Percentiles rank a stretch among this genome's conserved stretches.
These are phyloP conservation scores for Amphipoea lucens DNA, from an alignment of 2,888 invertebrate genomes.

Conservation along the genomic window DNA sequence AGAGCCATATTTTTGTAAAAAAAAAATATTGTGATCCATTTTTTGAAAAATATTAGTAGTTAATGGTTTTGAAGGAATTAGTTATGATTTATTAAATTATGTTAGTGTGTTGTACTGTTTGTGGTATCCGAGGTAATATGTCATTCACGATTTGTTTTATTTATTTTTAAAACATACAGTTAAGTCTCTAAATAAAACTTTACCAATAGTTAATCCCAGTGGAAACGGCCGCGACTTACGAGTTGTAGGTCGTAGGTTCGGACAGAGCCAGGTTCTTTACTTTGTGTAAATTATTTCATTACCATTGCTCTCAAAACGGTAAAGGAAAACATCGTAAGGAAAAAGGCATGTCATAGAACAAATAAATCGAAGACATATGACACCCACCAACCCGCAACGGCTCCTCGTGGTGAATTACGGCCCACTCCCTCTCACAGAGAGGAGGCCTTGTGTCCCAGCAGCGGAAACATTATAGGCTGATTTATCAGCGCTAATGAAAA, in stretches of 20 bases:
- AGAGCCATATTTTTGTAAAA: neutral
- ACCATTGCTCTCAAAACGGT: neutral
- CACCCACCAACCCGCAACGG: no score
- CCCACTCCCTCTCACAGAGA: no score
- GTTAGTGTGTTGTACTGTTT: neutral
- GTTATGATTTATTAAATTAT: slow-evolving; percentile 7
- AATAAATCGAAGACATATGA: no score
- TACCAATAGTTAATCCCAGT: neutral
- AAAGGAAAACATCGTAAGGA: neutral
- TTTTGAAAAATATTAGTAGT: slow-evolving; percentile 13
- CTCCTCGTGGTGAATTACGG: no score
- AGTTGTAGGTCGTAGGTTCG: neutral
- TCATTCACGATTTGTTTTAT: neutral
- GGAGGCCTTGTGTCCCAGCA: no score
- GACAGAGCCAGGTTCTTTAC: neutral
- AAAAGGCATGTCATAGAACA: no score
- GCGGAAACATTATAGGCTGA: no score
- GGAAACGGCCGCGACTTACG: neutral
- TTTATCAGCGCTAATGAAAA: no score
- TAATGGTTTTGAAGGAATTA: neutral
- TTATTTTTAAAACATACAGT: neutral
- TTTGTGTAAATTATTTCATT: neutral
- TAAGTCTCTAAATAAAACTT: neutral
- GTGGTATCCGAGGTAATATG: neutral
- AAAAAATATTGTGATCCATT: neutral